These are phyloP conservation scores for Endotricha flammealis DNA, from an alignment of 2,888 invertebrate genomes.

Conservation along the genomic window DNA sequence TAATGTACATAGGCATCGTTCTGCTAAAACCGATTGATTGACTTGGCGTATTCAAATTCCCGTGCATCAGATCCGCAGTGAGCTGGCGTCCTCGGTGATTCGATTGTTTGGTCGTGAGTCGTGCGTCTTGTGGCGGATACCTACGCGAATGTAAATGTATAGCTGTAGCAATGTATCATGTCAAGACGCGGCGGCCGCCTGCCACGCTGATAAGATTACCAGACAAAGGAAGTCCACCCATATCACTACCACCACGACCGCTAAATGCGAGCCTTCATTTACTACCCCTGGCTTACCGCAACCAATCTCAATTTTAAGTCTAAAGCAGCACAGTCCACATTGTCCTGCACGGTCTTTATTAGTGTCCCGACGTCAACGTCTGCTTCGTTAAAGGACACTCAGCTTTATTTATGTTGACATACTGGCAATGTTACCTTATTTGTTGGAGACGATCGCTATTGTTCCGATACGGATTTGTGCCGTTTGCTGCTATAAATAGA, in stretches of 20 bases:
- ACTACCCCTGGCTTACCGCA: slow-evolving; percentile 41
- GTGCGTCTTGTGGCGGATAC: slow-evolving; percentile 8
- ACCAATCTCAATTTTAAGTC: slow-evolving; percentile 44
- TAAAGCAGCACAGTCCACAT: slow-evolving; percentile 48
- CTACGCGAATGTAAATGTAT: slow-evolving; percentile 13
- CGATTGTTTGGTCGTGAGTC: slow-evolving; percentile 3
- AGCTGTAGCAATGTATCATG: slow-evolving; percentile 63
- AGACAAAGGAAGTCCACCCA: slow-evolving; percentile 78
- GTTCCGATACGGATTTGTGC: slow-evolving; percentile 34
- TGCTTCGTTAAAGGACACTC: slow-evolving; percentile 77
- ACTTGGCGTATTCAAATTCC: slow-evolving; percentile 22
- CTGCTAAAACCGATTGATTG: slow-evolving; percentile 48
- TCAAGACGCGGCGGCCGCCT: slow-evolving; percentile 58
- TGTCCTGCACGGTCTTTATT: slow-evolving; percentile 49
- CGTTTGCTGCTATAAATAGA: slow-evolving; percentile 43
- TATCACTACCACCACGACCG: slow-evolving; percentile 69
- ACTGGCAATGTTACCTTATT: slow-evolving; percentile 72
- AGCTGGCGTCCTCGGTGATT: neutral
- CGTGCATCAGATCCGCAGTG: neutral
- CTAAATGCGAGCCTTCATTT: slow-evolving; percentile 73
- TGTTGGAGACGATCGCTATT: slow-evolving; percentile 46
- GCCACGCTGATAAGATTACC: slow-evolving; percentile 72
- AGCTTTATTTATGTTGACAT: slow-evolving; percentile 76
- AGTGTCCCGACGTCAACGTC: slow-evolving; percentile 69
- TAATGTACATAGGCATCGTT: slow-evolving; percentile 33